Evolutionary conservation across 1,140 invertebrate genomes (phyloP), one percentile per base, ranked within the genome.

Genomic region (Drosophila hydei): DNA sequence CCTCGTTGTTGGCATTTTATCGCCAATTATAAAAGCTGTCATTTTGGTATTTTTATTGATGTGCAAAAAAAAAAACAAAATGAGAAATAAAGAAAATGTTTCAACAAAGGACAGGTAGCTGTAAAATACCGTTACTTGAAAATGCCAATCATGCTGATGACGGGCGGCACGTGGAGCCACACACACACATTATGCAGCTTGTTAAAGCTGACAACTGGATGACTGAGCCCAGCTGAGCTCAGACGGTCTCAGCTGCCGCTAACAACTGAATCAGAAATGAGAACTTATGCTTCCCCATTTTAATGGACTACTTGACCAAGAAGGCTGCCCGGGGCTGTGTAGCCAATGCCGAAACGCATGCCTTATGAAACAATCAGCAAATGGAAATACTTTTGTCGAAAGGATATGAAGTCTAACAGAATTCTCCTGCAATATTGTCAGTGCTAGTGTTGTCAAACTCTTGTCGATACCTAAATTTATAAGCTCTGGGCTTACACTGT

Each of bases 21-120:
- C 78, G 75, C 68, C 83, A 87, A 88, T 88, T 88, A 87, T 88
- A 83, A 87, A 83, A 78, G 52, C 83, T 87, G 83, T 75, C 83
- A 88, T 69, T 81, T 75, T 70, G 47, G 63, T 68, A 70, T 81
- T 85, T 81, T 85, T 81, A 88, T 85, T 75, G 74, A 77, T 75
- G 79, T 50, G 64, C 30, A 40, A 30, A 7, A 52, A 36, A 40
- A 21, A 60, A 54, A 65, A 45, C 0, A 11, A 47, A 58, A 79
- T 36, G 58, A 65, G 63, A 56, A 62, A 69, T 50, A 72, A 55
- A 38, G 33, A 45, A 74, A 67, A 65, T 58, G 59, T 65, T 52
- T 77, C 68, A 72, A 63, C 59, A 83, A 72, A 68, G 79, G 61
- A 54, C 38, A 64, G 42, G 56, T 52, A 56, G 48, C 50, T 43